Evolutionary conservation across 1,140 invertebrate genomes (phyloP).

Genomic region (Drosophila seguyi): DNA sequence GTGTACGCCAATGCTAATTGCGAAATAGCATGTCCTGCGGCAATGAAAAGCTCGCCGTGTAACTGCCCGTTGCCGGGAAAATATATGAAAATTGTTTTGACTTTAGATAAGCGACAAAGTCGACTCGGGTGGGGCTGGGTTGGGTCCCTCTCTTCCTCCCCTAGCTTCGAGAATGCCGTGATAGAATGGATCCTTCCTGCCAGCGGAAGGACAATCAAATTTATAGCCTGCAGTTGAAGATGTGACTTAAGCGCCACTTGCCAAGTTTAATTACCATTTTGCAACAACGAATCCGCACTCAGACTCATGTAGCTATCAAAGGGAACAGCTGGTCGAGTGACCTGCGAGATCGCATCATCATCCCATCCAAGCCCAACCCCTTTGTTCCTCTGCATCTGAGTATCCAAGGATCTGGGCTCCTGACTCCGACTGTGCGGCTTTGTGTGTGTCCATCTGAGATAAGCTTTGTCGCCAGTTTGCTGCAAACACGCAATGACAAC

Average conservation of each 20-base stretch:
- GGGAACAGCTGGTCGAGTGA: conserved; percentile 68
- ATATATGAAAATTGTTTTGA: conserved; percentile 85
- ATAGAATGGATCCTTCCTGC: conserved; percentile 53
- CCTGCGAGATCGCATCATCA: conserved; percentile 49
- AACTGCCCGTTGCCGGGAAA: conserved; percentile 48
- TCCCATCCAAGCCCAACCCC: conserved; percentile 23
- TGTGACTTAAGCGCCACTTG: conserved; percentile 73
- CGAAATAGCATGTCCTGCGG: conserved; percentile 68
- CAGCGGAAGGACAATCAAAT: conserved; percentile 76
- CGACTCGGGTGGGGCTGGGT: conserved; percentile 25
- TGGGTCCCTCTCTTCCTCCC: not conserved
- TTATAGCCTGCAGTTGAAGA: conserved; percentile 76
- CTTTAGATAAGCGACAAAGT: conserved; percentile 82
- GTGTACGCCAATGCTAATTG: conserved; percentile 84
- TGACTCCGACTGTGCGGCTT: conserved; percentile 53
- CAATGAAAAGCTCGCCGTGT: conserved; percentile 70
- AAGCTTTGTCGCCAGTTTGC: conserved; percentile 77
- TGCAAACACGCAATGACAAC: conserved; percentile 78
- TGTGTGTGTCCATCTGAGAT: conserved; percentile 78
- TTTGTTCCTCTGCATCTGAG: conserved; percentile 33
- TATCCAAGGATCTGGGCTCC: conserved; percentile 8
- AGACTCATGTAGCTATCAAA: conserved; percentile 5
- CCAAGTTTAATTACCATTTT: conserved; percentile 64
- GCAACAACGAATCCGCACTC: conserved; percentile 11
- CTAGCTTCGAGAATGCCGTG: conserved; percentile 55